A percentile compares a stretch with the other conserved stretches of the same genome.
phyloP scores from a whole-genome alignment of 2,888 invertebrate genomes.

The Glyphotaelius pellucidus region DNA sequence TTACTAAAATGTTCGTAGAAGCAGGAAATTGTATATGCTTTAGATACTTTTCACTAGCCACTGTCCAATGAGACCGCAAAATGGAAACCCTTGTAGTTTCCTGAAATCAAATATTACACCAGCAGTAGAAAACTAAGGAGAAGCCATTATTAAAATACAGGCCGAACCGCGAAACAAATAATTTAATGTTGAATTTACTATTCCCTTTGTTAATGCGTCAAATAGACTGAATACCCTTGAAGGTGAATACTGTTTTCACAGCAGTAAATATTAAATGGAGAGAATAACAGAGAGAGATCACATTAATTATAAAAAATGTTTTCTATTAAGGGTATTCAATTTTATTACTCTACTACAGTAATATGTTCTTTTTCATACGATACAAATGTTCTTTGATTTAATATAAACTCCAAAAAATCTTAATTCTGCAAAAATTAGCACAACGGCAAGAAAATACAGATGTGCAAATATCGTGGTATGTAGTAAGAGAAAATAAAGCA shows the following conservation, averaged over 20 bases:
- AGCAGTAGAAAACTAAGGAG: slow-evolving; percentile 46
- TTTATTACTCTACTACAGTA: neutral
- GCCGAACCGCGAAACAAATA: slow-evolving; percentile 57
- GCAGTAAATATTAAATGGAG: neutral
- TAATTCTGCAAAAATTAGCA: neutral
- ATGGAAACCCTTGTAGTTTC: slow-evolving; percentile 33
- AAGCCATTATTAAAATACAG: slow-evolving; percentile 63
- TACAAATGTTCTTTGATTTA: neutral
- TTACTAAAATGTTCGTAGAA: neutral
- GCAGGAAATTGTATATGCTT: neutral
- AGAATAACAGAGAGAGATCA: neutral
- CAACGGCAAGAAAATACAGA: too few relatives aligned
- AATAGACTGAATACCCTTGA: slow-evolving; percentile 51
- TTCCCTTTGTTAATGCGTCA: slow-evolving; percentile 60
- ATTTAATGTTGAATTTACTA: slow-evolving; percentile 61
- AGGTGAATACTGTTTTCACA: slow-evolving; percentile 38
- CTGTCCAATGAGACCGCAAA: slow-evolving; percentile 10
- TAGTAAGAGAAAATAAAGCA: neutral
- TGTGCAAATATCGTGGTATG: too few relatives aligned
- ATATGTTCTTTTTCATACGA: too few relatives aligned
- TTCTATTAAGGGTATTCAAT: neutral
- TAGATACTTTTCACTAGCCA: neutral
- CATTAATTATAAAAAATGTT: neutral
- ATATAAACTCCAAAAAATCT: neutral
- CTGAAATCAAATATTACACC: slow-evolving; percentile 61